Base-by-base conservation (phyloP, 2,888 invertebrate species). In the Ophion costatus region DNA sequence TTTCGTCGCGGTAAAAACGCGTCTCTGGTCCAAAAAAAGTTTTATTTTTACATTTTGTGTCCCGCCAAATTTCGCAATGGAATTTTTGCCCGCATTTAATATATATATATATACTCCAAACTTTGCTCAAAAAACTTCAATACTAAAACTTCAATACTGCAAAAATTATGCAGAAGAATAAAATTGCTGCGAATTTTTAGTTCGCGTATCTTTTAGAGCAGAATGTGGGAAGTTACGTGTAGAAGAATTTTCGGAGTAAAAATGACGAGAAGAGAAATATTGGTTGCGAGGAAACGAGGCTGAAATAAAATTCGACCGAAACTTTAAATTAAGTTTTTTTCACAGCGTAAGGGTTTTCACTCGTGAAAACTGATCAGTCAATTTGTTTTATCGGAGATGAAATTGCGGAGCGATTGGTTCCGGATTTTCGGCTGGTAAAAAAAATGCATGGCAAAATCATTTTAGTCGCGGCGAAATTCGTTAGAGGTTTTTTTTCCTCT, bases 1-100 rank as follows among this genome's bases (percentile, higher is more conserved):
- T 71, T 71, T 24, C 57, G 17, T 71, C 33, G 29, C 71, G 33
- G 33, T 71, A 2, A 33, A 61, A 61, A 61, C 22, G 73, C 61
- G 22, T 42, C 73, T 74, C 73, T 74, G 73, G 73, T 74, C 59
- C 57, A 29, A 29, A 4, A 29, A 29, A 29, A 29, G 4, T 0
- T 0, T 2, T 51, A 0, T 51, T 51, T 51, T 51, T 14, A 51
- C 2, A 29, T 51, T 0, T 51, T 51, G 14, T 4, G 5, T 17
- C 17, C 5, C 17, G 1, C 1, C 0, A 51, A 51, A 51, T 51
- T 51, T 51, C 17, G 17, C 51, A 51, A 51, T 51, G 51, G 51
- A 51, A 4, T 5, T 51, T 17, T 14, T 2, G 51, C 51, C 51
- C 17, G 3, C 7, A 51, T 17, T 51, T 3, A 29, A 17, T 51